Conservation (phyloP, 2,888 invertebrate genomes). For the Eupithecia exiguata region DNA sequence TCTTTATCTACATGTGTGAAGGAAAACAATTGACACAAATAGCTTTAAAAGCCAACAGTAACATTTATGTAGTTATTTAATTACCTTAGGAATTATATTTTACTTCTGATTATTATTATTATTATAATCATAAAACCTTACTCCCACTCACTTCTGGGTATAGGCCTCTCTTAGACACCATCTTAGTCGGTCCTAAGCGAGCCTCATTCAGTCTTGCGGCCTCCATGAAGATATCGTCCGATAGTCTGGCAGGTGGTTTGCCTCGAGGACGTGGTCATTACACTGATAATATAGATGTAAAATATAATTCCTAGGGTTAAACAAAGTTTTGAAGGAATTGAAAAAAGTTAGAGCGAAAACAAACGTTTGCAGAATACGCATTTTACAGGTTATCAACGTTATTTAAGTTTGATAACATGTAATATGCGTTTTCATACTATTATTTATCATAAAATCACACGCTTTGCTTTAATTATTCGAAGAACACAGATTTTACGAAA, state of each 20-base stretch:
- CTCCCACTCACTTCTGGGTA: neutral
- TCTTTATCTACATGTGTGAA: neutral
- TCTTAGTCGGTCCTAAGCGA: neutral
- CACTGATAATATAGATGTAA: slow-evolving; percentile 5
- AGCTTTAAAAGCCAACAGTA: neutral
- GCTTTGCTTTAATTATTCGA: slow-evolving; percentile 12
- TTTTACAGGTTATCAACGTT: slow-evolving; percentile 28
- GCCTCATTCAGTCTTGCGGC: neutral
- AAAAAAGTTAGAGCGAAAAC: neutral
- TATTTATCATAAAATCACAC: slow-evolving; percentile 10
- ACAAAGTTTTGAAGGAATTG: slow-evolving; percentile 2
- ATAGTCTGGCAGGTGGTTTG: neutral
- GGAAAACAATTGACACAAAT: neutral
- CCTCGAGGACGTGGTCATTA: neutral
- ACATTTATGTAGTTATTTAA: neutral
- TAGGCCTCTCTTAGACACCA: neutral
- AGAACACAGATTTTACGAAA: slow-evolving; percentile 22
- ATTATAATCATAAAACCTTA: neutral
- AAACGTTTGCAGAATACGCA: slow-evolving; percentile 22
- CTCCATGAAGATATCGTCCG: neutral
- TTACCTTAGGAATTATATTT: slow-evolving; percentile 32
- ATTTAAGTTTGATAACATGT: slow-evolving; percentile 22
- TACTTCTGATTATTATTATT: neutral
- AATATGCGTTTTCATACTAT: slow-evolving; percentile 32
- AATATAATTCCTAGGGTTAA: slow-evolving; percentile 34